phyloP scores from a whole-genome alignment of 35 echinoderm and acorn worm genomes.

The Ptychodera flava region DNA sequence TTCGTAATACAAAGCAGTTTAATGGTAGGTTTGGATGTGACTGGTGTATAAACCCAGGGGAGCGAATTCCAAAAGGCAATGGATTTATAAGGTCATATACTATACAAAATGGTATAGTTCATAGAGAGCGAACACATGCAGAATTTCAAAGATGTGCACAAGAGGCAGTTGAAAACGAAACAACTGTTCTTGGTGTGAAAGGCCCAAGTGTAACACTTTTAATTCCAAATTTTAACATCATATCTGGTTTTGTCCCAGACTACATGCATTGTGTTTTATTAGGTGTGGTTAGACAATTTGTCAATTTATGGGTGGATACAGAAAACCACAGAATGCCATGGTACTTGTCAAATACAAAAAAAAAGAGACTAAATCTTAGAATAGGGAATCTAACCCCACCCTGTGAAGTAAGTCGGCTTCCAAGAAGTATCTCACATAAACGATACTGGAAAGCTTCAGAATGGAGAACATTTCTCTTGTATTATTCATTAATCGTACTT shows the following conservation, averaged over 20 bases:
- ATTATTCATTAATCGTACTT: constrained; percentile 13
- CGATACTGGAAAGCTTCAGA: constrained; percentile 31
- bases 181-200: constrained; percentile 12
- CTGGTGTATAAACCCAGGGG: neutral
- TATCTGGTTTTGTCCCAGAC: constrained; percentile 4
- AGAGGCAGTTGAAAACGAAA: neutral
- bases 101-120: neutral
- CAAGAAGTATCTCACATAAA: constrained; percentile 2
- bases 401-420: constrained; percentile 20
- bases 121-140: neutral
- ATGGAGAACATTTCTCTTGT: constrained; percentile 31
- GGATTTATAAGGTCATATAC: neutral
- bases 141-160: neutral
- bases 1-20: constrained; percentile 7
- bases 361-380: neutral
- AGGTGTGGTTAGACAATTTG: neutral
- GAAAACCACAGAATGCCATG: neutral
- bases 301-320: constrained; percentile 6
- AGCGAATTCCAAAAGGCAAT: neutral
- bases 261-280: constrained; percentile 20
- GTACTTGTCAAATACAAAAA: neutral
- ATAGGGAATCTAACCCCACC: constrained; percentile 5
- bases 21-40: neutral
- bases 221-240: constrained; percentile 1
- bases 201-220: constrained; percentile 6